phyloP scores from a whole-genome alignment of 2,888 invertebrate species.

The Drosophila trichaetosa region DNA sequence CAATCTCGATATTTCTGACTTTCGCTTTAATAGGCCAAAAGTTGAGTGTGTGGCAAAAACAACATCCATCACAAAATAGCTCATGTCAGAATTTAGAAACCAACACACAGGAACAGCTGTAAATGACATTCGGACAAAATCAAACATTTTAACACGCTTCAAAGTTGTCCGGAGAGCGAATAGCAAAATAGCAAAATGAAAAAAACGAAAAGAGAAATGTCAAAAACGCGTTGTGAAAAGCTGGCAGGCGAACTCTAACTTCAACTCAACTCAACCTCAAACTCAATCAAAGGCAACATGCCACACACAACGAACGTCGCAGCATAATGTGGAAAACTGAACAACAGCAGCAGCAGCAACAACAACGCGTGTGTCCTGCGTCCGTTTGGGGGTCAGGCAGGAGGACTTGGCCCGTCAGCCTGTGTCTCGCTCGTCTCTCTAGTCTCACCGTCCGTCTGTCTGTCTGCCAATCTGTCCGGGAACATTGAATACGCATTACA shows the following conservation, averaged over 20 bases:
- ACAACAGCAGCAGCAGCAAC: conserved; percentile 49
- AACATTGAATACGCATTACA: conserved; percentile 82
- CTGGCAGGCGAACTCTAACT: conserved; percentile 53
- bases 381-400: conserved; percentile 68
- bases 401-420: conserved; percentile 49
- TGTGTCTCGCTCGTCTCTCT: conserved; percentile 25
- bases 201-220: conserved; percentile 56
- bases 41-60: conserved; percentile 13
- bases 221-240: conserved; percentile 72
- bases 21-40: conserved; percentile 13
- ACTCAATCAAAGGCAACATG: conserved; percentile 73
- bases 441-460: conserved; percentile 35
- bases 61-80: conserved; percentile 54
- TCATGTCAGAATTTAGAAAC: conserved; percentile 42
- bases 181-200: conserved; percentile 23
- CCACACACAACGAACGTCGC: conserved; percentile 62
- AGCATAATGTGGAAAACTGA: conserved; percentile 73
- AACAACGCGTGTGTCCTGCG: conserved; percentile 70
- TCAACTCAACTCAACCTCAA: conserved; percentile 37
- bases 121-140: conserved; percentile 78
- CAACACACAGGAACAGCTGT: conserved; percentile 68
- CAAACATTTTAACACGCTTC: conserved; percentile 81
- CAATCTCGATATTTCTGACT: not conserved
- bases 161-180: conserved; percentile 61
- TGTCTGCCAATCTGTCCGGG: conserved; percentile 60